Evolutionary conservation across 2,113 vertebrate genomes (phyloP).

Genomic region (Pyrgilauda ruficollis): DNA sequence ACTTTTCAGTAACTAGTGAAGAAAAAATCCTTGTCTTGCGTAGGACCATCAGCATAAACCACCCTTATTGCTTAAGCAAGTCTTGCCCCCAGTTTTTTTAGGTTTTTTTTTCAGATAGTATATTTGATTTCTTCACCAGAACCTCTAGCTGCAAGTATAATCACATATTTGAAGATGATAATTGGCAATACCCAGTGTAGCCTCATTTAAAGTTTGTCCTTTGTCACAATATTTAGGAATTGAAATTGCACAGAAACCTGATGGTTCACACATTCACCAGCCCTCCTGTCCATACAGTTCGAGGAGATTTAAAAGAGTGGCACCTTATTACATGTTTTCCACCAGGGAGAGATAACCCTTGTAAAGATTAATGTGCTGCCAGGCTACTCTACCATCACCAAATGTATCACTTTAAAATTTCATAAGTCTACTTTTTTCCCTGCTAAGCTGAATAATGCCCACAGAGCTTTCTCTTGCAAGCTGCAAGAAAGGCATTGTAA

Average conservation of each 20-base stretch:
- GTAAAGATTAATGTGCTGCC: constrained; percentile 42
- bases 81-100: background rate
- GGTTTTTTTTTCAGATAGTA: background rate
- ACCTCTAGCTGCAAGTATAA: background rate
- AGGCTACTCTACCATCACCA: background rate
- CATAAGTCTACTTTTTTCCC: background rate
- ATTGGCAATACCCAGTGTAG: background rate
- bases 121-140: background rate
- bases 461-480: background rate
- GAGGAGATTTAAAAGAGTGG: constrained; percentile 5
- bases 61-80: background rate
- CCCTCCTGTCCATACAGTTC: background rate
- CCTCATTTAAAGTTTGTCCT: background rate
- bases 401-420: constrained; percentile 40
- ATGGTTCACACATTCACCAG: background rate
- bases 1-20: background rate
- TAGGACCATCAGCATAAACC: background rate
- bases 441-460: background rate
- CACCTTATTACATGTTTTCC: background rate
- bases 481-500: background rate
- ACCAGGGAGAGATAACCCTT: constrained; percentile 17
- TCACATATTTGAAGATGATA: background rate
- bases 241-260: background rate
- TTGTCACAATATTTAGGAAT: background rate
- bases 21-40: background rate